Evolutionary conservation across 2,113 vertebrate genomes (phyloP).

Genomic region (Pterophyllum scalare): DNA sequence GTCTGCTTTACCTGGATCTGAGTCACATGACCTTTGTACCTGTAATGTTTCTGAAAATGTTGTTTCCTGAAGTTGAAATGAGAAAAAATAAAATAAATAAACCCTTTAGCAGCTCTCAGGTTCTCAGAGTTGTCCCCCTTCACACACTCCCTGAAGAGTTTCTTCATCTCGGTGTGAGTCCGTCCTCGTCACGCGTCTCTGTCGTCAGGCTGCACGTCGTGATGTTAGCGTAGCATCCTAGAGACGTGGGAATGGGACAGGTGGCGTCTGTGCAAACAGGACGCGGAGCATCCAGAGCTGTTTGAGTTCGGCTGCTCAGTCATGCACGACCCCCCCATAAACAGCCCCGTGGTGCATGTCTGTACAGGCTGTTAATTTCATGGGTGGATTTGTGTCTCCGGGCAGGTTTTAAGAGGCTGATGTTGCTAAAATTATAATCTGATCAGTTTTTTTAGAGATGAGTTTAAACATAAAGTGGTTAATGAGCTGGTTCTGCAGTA

Average conservation of each 20-base stretch:
- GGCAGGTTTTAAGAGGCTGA: not conserved
- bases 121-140: not conserved
- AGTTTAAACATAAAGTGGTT: not conserved
- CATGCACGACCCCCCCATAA: slow-evolving; percentile 43
- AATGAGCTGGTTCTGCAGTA: not conserved
- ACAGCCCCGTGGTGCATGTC: slow-evolving; percentile 9
- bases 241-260: slow-evolving; percentile 63
- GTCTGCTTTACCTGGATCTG: slow-evolving; percentile 20
- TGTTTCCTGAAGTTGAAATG: not conserved
- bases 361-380: slow-evolving; percentile 25
- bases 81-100: slow-evolving; percentile 30
- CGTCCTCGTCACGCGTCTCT: slow-evolving; percentile 19
- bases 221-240: slow-evolving; percentile 40
- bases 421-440: not conserved
- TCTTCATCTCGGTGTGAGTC: slow-evolving; percentile 7
- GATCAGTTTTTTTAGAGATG: not conserved
- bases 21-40: slow-evolving; percentile 6
- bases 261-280: slow-evolving; percentile 63
- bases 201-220: slow-evolving; percentile 32
- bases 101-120: slow-evolving; percentile 7
- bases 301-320: slow-evolving; percentile 20
- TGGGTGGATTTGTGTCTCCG: slow-evolving; percentile 10
- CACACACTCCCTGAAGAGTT: not conserved
- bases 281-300: slow-evolving; percentile 9
- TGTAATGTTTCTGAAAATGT: not conserved